phyloP scores from a whole-genome alignment of 2,113 vertebrate genomes.

The Sterna hirundo region DNA sequence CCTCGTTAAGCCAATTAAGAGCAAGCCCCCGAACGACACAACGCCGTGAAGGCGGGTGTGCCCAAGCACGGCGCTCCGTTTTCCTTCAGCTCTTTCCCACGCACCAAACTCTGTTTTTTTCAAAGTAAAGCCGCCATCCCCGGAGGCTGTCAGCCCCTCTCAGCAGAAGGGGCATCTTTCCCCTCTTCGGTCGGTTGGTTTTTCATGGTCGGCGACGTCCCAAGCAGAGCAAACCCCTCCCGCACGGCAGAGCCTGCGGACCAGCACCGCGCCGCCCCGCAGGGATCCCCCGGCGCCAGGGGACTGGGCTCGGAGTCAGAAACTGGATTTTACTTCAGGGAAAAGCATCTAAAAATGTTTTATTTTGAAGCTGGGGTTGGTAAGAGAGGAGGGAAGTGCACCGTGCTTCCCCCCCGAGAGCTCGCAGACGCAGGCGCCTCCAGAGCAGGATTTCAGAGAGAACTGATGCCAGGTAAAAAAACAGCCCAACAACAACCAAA shows the following conservation, averaged over 20 bases:
- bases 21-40: fast-evolving
- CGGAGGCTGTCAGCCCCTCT: not conserved
- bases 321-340: too few species aligned
- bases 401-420: fast-evolving
- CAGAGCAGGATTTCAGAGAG: not conserved
- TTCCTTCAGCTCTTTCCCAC: not conserved
- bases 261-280: not conserved
- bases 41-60: fast-evolving
- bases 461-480: not conserved
- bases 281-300: too few species aligned
- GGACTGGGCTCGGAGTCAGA: not conserved
- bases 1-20: not conserved
- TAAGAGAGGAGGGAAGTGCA: fast-evolving
- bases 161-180: too few species aligned
- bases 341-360: not conserved
- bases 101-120: not conserved
- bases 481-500: not conserved
- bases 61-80: fast-evolving
- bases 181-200: not conserved
- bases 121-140: not conserved
- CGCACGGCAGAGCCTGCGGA: fast-evolving
- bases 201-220: not conserved
- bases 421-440: fast-evolving
- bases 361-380: not conserved
- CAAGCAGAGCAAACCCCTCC: too few species aligned